Percentiles rank a stretch among this genome's conserved stretches.
Conservation (phyloP, 2,113 vertebrate genomes). For the Struthio camelus region DNA sequence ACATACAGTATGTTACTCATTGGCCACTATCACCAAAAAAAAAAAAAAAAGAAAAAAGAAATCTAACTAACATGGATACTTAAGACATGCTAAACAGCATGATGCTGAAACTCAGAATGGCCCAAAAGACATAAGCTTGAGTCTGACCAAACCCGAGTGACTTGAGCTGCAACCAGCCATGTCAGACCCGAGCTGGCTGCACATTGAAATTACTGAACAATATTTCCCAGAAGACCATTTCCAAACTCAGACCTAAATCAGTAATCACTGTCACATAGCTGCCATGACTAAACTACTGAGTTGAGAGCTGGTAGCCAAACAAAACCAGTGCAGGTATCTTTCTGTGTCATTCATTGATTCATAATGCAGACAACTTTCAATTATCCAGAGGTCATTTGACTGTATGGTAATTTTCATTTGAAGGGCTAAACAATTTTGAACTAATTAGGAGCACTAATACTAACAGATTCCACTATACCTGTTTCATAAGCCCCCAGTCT, state of each 20-base stretch:
- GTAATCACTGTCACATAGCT: neutral
- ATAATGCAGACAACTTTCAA: neutral
- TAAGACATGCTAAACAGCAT: neutral
- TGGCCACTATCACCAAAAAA: neutral
- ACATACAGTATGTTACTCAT: neutral
- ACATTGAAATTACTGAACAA: fast-evolving
- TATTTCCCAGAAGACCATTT: neutral
- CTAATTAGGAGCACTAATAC: neutral
- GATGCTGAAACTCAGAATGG: neutral
- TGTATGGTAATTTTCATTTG: neutral
- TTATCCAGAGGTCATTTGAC: neutral
- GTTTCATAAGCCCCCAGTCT: neutral
- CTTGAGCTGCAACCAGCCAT: fast-evolving
- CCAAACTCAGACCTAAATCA: neutral
- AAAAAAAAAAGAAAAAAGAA: neutral
- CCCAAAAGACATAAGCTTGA: neutral
- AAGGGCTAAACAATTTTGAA: neutral
- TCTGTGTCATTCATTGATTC: neutral
- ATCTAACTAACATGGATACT: neutral
- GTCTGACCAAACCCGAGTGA: neutral
- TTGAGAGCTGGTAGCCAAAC: neutral
- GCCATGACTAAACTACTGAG: neutral
- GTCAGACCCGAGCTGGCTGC: neutral
- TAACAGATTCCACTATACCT: neutral
- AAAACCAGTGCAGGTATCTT: neutral